These are phyloP conservation scores for Cryptocheilus praepositus DNA, from an alignment of 2,888 invertebrate species.

Conservation along the genomic window DNA sequence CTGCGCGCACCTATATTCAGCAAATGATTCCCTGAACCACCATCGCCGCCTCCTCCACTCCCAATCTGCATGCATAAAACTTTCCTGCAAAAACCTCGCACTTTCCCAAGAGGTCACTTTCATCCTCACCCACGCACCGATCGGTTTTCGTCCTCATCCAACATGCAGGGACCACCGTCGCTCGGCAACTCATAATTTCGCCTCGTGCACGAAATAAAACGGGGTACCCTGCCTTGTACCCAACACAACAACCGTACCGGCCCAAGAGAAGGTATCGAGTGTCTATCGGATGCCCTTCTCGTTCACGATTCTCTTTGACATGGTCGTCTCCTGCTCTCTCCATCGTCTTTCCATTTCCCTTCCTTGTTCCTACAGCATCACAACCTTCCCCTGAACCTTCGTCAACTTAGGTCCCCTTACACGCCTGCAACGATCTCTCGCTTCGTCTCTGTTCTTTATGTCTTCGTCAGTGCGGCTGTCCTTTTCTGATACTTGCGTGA, in stretches of 20 bases:
- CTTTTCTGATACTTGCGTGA: background rate
- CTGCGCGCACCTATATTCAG: no score
- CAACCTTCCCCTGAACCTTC: background rate
- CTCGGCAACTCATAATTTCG: conserved; percentile 53
- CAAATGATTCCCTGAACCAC: no score
- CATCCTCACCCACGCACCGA: background rate
- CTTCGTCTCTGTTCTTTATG: conserved; percentile 2
- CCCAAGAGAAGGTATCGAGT: conserved; percentile 53
- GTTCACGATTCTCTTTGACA: conserved; percentile 25
- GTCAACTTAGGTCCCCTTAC: conserved; percentile 12
- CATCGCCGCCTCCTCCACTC: no score
- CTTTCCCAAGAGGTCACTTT: background rate
- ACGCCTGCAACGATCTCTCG: background rate
- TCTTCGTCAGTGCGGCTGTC: background rate
- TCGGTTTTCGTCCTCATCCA: background rate
- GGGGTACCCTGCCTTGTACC: conserved; percentile 26
- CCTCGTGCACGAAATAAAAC: conserved; percentile 7
- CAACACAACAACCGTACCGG: no score
- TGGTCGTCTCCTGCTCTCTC: background rate
- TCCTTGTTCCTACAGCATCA: background rate
- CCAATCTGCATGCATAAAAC: background rate
- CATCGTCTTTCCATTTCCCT: background rate
- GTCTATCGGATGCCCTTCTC: conserved; percentile 49
- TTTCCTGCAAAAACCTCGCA: background rate
- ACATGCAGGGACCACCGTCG: background rate